Evolutionary conservation across 1,140 invertebrate genomes (phyloP), one percentile per base, ranked within the genome.

Genomic region (Cyrtorhinus lividipennis): DNA sequence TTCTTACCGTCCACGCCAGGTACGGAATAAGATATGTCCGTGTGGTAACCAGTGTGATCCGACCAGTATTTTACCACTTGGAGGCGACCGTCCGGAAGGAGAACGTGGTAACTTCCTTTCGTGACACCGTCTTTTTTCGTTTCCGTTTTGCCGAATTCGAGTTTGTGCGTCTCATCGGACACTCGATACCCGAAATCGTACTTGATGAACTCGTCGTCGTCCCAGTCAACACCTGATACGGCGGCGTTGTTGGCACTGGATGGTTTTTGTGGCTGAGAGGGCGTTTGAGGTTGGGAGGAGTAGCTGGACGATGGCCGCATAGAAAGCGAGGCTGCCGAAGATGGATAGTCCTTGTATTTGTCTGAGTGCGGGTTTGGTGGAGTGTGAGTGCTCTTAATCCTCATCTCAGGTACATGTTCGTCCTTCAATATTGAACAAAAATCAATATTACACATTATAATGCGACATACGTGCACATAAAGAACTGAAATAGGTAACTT

Each of bases 11-110:
- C 30, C 20, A 53, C 48, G 8, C 20, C 12, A 20, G 48, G 48
- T 5, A 53, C 48, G 8, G 48, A 10, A 22, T 53, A 53, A 53
- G 48, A 53, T 13, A 53, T 53, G 20, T 53, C 20, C 20, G 48
- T 53, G 70, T 87, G 84, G 72, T 83, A 90, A 10, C 87, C 87
- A 56, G 73, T 75, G 26, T 82, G 78, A 65, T 88, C 87, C 0
- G 85, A 87, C 62, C 80, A 83, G 74, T 91, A 91, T 56, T 80
- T 77, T 24, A 90, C 87, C 62, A 81, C 81, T 74, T 89, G 86
- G 66, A 83, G 75, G 64, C 86, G 78, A 25, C 86, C 86, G 73
- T 88, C 86, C 1, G 86, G 86, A 26, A 90, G 73, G n/a, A 84
- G 75, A 27, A 89, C 85, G 67, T 86, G 83, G 75, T 90, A 88